Evolutionary conservation across 2,888 invertebrate species (phyloP), one percentile per base, ranked within the genome.

Genomic region (Diarsia mendica): DNA sequence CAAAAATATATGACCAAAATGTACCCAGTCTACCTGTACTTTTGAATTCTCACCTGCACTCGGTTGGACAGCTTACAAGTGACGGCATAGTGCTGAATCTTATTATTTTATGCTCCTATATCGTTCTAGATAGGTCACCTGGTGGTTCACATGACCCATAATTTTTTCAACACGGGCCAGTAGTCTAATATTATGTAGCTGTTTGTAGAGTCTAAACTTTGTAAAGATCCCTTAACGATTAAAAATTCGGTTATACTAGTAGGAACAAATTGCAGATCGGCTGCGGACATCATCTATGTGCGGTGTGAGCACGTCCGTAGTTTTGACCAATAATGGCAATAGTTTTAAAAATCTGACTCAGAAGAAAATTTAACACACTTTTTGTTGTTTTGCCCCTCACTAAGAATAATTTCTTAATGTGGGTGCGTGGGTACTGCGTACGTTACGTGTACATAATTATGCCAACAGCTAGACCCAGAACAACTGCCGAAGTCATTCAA

Each of bases 201-300:
- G 3, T 9, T 9, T 3, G 58, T 18, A 8, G 8, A 18, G 18
- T 58, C 58, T 28, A 28, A 28, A 3, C 15, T 58, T 58, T 58
- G 28, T 9, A 9, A 58, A 55, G 28, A 58, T 28, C 28, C 18
- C 18, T 58, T 28, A 3, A 18, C 1, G 58, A 18, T 58, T 18
- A 18, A 18, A 28, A 1, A 18, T 18, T 28, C 3, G 18, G 3
- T 9, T 9, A 4, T 3, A 28, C 15, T 1, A 1, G 0, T 28
- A 1, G 15, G 28, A 15, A 3, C 23, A 55, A 55, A 23, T 23
- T 55, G 23, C 23, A 15, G 28, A 28, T 28, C 3, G 55, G 58
- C 58, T 58, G 28, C 18, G 15, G 28, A 58, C 9, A 18, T 28
- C 18, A 58, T 28, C 3, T 28, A 28, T 28, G 9, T 18, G 8